Conservation (phyloP, 2,888 invertebrate genomes). For the Acrobasis consociella region DNA sequence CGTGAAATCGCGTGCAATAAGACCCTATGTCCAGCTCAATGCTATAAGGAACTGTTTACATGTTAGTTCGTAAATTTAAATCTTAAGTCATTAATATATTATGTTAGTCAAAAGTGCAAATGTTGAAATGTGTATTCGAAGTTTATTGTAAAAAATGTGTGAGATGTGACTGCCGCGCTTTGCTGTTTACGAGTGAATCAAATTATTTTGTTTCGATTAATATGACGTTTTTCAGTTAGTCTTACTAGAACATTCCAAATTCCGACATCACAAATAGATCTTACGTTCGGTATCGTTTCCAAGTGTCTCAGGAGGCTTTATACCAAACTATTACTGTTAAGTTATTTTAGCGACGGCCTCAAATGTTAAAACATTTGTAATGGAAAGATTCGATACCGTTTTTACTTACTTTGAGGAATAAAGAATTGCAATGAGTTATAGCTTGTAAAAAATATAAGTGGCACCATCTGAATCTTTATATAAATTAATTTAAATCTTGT, state of each 20-base stretch:
- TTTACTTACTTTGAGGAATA: background rate
- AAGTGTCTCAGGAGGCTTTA: background rate
- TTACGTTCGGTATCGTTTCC: constrained; percentile 1
- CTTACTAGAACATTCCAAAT: constrained; percentile 19
- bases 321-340: background rate
- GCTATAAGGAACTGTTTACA: constrained; percentile 27
- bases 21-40: constrained; percentile 28
- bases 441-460: too few species aligned
- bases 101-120: constrained; percentile 36
- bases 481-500: too few species aligned
- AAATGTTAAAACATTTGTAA: background rate
- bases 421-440: background rate
- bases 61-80: constrained; percentile 28
- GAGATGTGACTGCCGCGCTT: constrained; percentile 5
- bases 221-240: background rate
- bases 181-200: background rate
- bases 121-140: constrained; percentile 31
- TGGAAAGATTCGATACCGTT: background rate
- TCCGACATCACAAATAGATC: constrained; percentile 6
- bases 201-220: constrained; percentile 13
- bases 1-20: background rate
- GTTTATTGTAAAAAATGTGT: constrained; percentile 28
- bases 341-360: constrained; percentile 2
- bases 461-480: too few species aligned
- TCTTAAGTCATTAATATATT: constrained; percentile 35